phyloP scores from a whole-genome alignment of 2,888 invertebrate genomes.

The Endotricha flammealis region DNA sequence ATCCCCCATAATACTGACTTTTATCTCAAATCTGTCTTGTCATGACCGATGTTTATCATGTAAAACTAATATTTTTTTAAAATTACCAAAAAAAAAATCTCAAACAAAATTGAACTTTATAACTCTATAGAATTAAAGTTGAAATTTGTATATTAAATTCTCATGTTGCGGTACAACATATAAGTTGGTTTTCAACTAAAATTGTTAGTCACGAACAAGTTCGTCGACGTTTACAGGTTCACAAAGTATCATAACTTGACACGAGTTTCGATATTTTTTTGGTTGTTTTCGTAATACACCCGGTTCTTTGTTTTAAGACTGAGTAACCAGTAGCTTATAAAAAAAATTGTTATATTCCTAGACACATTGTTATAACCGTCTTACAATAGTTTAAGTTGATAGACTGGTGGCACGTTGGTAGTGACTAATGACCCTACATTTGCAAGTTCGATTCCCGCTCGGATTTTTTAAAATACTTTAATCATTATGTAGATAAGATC shows the following conservation, averaged over 20 bases:
- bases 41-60: conserved; percentile 4
- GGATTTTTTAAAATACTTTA: too few species aligned
- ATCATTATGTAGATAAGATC: too few species aligned
- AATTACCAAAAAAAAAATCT: background rate
- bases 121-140: background rate
- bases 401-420: too few species aligned
- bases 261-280: conserved; percentile 32
- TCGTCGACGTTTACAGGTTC: conserved; percentile 54
- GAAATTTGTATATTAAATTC: background rate
- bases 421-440: too few species aligned
- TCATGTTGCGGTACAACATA: background rate
- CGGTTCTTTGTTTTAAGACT: conserved; percentile 2
- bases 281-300: too few species aligned
- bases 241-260: conserved; percentile 63
- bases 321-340: conserved; percentile 1
- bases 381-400: too few species aligned
- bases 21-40: conserved; percentile 6
- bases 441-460: too few species aligned
- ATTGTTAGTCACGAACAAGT: conserved; percentile 58
- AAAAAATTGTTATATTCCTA: too few species aligned
- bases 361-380: too few species aligned
- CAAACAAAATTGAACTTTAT: background rate
- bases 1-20: conserved; percentile 36
- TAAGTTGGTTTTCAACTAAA: conserved; percentile 36
- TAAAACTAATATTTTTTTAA: conserved; percentile 2